Conservation (phyloP, 2,888 invertebrate genomes). For the Leptopilina drosophilae region DNA sequence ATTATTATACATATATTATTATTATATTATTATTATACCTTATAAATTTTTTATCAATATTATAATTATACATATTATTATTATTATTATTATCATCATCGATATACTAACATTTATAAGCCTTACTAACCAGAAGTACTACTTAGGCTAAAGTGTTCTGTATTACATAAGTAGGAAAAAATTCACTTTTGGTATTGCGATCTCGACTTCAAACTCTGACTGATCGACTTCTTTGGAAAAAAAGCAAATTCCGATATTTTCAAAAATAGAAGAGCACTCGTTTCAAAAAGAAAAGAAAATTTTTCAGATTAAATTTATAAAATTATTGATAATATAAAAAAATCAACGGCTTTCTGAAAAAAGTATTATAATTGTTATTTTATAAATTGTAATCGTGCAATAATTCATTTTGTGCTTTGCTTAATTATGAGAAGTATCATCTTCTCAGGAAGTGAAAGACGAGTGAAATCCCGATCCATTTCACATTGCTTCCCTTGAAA, state of each 20-base stretch:
- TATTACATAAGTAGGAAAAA: conserved; percentile 41
- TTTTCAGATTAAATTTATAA: conserved; percentile 13
- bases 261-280: conserved; percentile 30
- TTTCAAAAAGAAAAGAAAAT: conserved; percentile 6
- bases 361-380: conserved; percentile 38
- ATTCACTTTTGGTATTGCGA: conserved; percentile 25
- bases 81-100: neutral
- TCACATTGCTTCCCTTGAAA: conserved; percentile 60
- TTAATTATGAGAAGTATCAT: conserved; percentile 35
- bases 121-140: conserved; percentile 40
- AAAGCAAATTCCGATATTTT: neutral
- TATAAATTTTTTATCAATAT: conserved; percentile 43
- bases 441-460: conserved; percentile 38
- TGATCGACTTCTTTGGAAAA: conserved; percentile 32
- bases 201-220: conserved; percentile 39
- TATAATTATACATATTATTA: conserved; percentile 41
- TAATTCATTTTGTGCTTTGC: conserved; percentile 22
- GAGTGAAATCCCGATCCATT: conserved; percentile 55
- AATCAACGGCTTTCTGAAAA: neutral
- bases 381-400: conserved; percentile 28
- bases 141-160: conserved; percentile 40
- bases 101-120: conserved; percentile 38
- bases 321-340: neutral
- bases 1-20: neutral
- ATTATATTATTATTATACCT: conserved; percentile 42